Evolutionary conservation across 2,797 vertebrate species (phyloP), one percentile per base, ranked within the genome.

Genomic region (Hoplostethus mediterraneus): DNA sequence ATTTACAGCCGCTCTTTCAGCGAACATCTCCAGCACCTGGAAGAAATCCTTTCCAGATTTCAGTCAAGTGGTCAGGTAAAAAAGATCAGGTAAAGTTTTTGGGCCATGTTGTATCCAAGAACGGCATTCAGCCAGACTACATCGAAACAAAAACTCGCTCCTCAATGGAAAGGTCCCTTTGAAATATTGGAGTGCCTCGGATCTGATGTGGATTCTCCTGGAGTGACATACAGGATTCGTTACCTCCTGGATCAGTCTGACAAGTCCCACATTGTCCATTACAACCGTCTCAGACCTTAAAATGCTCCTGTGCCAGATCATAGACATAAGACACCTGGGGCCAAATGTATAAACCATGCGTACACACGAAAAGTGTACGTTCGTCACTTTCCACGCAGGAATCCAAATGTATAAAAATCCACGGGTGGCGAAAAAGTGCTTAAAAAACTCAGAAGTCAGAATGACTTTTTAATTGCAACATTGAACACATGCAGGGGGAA

Each of bases 131-230:
- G 30, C 49, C 66, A 54, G 61, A 75, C 74, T 3, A 69, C 54
- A 48, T 9, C 30, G 33, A 72, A 28, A 47, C 63, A 61, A 1
- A 79, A 86, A 66, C 28, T 74, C 4, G 42, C 68, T 57, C 45
- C 71, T 25, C 78, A 78, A 28, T 84, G 75, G 75, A 78, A 75
- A 61, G 63, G 67, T 6, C 54, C 64, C 44, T 78, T 81, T 78
- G 56, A 75, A 59, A 54, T 81, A 59, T 10, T 62, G 30, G 56
- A 73, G 55, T 75, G 67, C 59, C 52, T 75, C 3, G 65, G 74
- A 16, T 73, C 65, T 54, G 66, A 64, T 63, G 60, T 14, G 4
- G 63, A 82, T 31, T 67, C 47, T 6, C 53, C 56, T 42, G 59
- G 63, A 38, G 60, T 81, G 33, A 75, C 49, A 6, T 75, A 75